Conservation (phyloP, 2,797 vertebrate genomes). For the Eulemur mongoz region DNA sequence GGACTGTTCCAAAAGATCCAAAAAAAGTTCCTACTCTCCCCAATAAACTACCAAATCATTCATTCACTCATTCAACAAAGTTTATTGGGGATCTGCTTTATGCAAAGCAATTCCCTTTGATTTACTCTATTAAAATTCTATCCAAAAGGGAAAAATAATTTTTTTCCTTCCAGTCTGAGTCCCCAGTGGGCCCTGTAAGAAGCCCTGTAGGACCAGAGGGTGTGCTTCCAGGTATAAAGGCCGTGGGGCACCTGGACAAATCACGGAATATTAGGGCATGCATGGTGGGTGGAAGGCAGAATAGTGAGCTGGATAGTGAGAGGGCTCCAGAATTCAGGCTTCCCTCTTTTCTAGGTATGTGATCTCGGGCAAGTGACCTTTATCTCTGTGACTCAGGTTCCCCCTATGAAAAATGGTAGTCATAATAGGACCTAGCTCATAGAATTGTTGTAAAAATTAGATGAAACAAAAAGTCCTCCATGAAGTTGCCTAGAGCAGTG, state of each 20-base stretch:
- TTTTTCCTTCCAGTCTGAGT: neutral
- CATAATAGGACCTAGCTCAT: neutral
- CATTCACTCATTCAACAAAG: neutral
- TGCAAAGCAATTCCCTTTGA: neutral
- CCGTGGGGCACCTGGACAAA: neutral
- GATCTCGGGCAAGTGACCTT: neutral
- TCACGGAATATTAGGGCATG: neutral
- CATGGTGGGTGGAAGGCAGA: neutral
- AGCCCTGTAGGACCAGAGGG: neutral
- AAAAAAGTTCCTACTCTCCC: neutral
- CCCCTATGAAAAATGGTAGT: neutral
- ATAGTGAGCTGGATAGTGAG: neutral
- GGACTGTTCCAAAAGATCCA: neutral
- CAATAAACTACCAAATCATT: neutral
- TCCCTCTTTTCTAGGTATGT: neutral
- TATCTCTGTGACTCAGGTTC: neutral
- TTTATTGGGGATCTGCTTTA: neutral
- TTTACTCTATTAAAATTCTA: slow-evolving; percentile 31
- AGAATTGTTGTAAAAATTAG: neutral
- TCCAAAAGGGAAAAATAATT: neutral
- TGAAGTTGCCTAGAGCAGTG: neutral
- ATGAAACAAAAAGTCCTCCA: neutral
- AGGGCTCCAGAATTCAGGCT: neutral
- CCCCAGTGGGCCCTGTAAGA: neutral
- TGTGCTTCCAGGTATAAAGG: neutral